Base-by-base conservation (phyloP, 1,140 invertebrate species). In the Carcinoscorpius rotundicauda region DNA sequence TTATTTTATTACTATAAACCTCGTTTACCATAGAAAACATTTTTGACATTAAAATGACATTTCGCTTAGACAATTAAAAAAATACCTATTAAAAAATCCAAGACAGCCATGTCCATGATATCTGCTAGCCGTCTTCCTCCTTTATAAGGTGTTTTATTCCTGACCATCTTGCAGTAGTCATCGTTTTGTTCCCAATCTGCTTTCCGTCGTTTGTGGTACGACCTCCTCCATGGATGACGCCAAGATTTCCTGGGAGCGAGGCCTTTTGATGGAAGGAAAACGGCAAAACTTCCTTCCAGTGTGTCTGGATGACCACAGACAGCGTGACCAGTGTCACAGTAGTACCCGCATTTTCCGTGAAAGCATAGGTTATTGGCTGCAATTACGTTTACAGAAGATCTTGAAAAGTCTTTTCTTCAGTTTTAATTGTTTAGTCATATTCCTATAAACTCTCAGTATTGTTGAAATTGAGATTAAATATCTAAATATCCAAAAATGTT, bases 251-350 rank as follows among this genome's bases (percentile, higher is more conserved):
- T 81, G 61, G 87, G 82, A 48, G 88, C 89, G 55, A 89, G 75
- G 60, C 87, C 84, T 63, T 86, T 85, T 65, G 85, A 82, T 3
- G 97, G 96, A 60, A 99, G 79, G 76, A 97, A 97, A 4, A 94
- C 90, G 51, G 94, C 94, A 72, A 99, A 91, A 64, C 93, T 97
- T 9, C 92, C 95, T 77, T 99, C 95, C 51, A 98, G 78, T 76
- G 85, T 87, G 73, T 97, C 94, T 4, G 94, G 94, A 76, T 86
- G 87, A 61, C 95, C 97, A 76, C 97, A 99, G 70, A 98, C 90
- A 51, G 95, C 95, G 75, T 99, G 96, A 58, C 89, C 86, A 2
- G 95, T 97, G 81, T 99, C 97, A 79, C 97, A 99, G 79, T 98
- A 99, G 79, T 98, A 98, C 53, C 91, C 91, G 77, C 96, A 98